Base-by-base conservation (phyloP, 2,797 vertebrate species). In the Pitangus sulphuratus region DNA sequence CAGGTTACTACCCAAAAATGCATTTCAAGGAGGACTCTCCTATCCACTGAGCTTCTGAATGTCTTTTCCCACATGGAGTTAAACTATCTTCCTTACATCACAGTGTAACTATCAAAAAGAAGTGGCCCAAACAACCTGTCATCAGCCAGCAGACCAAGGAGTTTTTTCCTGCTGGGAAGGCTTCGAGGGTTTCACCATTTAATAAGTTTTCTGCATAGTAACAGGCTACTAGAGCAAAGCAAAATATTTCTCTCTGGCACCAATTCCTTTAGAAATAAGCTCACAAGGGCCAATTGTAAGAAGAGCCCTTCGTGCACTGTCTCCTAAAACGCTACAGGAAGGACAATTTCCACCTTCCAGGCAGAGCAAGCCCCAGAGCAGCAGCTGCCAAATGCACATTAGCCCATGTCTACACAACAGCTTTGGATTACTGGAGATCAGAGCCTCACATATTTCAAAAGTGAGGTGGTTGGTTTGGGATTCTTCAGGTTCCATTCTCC, bases 251-350 rank as follows among this genome's bases (percentile, higher is more conserved):
- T 30, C 18, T 40, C 14, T 56, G 51, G 22, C 39, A 35, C 7
- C 12, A 26, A 15, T 10, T 20, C 25, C 37, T 75, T 68, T 58
- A 82, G 58, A 76, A 79, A 44, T 11, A 57, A 79, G 25, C 22
- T 64, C 72, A 58, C n/a, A 13, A 39, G 54, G 16, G 33, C 44
- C 39, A 89, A 14, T 15, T 44, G 54, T 17, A 12, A 81, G 50
- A n/a, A 68, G 26, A 85, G 26, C 12, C 47, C 15, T 37, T 57
- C 7, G 0, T 1, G 2, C 0, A 0, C 37, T 12, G 5, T 25
- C 64, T 79, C 68, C 9, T n/a, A 60, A 72, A 51, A 16, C 47
- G 16, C 44, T 15, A 3, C 8, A 53, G 2, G 2, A 79, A 68
- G 31, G 30, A 53, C 33, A 37, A 30, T 15, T 30, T 22, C 26